Evolutionary conservation across 2,113 vertebrate species (phyloP), one percentile per base, ranked within the genome.

Genomic region (Leucopternis melanops): DNA sequence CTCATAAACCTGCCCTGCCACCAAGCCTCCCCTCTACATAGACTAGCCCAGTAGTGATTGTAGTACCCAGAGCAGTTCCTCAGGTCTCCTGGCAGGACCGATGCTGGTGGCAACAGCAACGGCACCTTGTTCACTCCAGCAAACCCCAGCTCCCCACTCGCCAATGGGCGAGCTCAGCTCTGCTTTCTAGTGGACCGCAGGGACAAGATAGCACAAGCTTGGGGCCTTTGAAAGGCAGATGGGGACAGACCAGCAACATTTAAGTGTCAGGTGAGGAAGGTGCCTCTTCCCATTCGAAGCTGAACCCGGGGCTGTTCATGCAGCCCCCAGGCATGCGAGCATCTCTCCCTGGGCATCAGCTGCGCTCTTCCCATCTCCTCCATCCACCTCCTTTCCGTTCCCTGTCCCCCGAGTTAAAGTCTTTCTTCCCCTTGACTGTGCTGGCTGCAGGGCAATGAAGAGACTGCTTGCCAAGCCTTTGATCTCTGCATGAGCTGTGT

Each of bases 111-210:
- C 69, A 71, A 10, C 0, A 1, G 17, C 63, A 72, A 9, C 3
- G 11, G 10, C 86, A 92, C 32, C 26, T 69, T 11, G 20, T 42
- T 86, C 0, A 0, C 47, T 47, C 27, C 49, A n/a, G 58, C 16
- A 82, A 49, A 49, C 13, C 21, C 45, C 75, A 91, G 18, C 66
- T 55, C 42, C 36, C 11, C 0, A 0, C n/a, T 59, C 1, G 0
- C 34, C 1, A 0, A 29, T 4, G 21, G 42, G 31, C 0, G 0
- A 86, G 74, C 29, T 58, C 36, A 69, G 44, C 26, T 13, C 34
- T 69, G 81, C 62, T 73, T 85, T 49, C 47, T 66, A 49, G 27
- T 19, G n/a, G 11, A 86, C 31, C 5, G 5, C n/a, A 57, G 29
- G 50, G 29, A n/a, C 4, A 7, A 75, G n/a, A 67, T 17, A 32